Evolutionary conservation across 2,888 invertebrate species (phyloP).

Genomic region (Apodemia zela): DNA sequence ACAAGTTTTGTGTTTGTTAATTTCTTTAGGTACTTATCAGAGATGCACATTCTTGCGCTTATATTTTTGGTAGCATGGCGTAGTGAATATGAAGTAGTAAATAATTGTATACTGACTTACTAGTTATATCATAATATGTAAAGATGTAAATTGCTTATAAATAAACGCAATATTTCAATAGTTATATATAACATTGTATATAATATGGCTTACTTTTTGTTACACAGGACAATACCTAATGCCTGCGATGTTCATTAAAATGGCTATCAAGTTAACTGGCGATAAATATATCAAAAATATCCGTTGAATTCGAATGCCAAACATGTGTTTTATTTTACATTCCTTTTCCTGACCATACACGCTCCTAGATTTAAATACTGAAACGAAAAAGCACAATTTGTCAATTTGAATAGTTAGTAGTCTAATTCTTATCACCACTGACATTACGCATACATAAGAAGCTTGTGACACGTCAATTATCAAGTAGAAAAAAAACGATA

Average conservation of each 20-base stretch:
- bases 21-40: constrained; percentile 21
- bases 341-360: background rate
- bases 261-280: constrained; percentile 64
- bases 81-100: constrained; percentile 38
- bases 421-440: no score
- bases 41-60: constrained; percentile 34
- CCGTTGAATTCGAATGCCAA: constrained; percentile 69
- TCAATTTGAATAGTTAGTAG: no score
- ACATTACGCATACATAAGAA: no score
- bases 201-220: constrained; percentile 63
- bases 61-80: constrained; percentile 36
- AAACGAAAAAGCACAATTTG: no score
- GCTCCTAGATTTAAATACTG: no score
- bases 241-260: constrained; percentile 74
- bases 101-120: constrained; percentile 46
- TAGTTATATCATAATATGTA: constrained; percentile 60
- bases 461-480: no score
- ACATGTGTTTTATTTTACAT: constrained; percentile 57
- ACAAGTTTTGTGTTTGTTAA: constrained; percentile 20
- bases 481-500: no score
- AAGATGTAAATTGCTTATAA: constrained; percentile 75
- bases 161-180: constrained; percentile 50
- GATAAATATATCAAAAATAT: constrained; percentile 67
- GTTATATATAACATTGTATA: constrained; percentile 61
- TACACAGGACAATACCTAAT: constrained; percentile 64